Percentiles rank a stretch among this genome's conserved stretches.
Conservation (phyloP, 53 echinoderm and acorn worm genomes). For the Actinopyga echinites region DNA sequence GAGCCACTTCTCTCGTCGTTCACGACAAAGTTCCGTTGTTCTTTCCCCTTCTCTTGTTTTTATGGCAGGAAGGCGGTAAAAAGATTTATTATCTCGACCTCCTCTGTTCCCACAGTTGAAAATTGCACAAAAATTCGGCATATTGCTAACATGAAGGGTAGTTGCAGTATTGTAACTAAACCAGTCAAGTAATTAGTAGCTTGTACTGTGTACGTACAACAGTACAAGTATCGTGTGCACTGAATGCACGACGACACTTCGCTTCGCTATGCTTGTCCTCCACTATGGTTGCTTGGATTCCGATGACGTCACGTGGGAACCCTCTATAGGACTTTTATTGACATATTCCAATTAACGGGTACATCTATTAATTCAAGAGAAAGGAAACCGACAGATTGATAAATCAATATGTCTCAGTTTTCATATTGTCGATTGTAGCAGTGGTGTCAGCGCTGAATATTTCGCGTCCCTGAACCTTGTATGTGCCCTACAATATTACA, state of each 20-base stretch:
- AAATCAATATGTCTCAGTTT: too few species aligned
- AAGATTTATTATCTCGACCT: conserved; percentile 10
- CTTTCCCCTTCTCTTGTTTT: background rate
- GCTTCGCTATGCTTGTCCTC: background rate
- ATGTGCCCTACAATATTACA: too few species aligned
- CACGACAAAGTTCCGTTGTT: background rate
- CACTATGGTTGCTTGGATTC: background rate
- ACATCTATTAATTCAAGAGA: too few species aligned
- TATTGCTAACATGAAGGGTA: background rate
- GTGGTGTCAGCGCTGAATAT: too few species aligned
- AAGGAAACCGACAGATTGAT: too few species aligned
- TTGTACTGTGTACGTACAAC: background rate
- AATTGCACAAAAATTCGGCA: conserved; percentile 27
- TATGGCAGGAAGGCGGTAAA: conserved; percentile 4
- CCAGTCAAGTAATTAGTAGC: background rate
- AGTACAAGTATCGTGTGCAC: background rate
- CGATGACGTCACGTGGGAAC: conserved; percentile 27
- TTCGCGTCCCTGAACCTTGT: too few species aligned
- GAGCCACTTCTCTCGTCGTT: conserved; percentile 17
- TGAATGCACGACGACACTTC: too few species aligned
- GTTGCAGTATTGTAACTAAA: background rate
- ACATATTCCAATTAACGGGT: too few species aligned
- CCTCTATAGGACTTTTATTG: background rate
- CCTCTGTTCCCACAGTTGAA: conserved; percentile 19
- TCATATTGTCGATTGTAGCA: too few species aligned